phyloP scores from a whole-genome alignment of 2,113 vertebrate species.

The Arvicanthis niloticus region DNA sequence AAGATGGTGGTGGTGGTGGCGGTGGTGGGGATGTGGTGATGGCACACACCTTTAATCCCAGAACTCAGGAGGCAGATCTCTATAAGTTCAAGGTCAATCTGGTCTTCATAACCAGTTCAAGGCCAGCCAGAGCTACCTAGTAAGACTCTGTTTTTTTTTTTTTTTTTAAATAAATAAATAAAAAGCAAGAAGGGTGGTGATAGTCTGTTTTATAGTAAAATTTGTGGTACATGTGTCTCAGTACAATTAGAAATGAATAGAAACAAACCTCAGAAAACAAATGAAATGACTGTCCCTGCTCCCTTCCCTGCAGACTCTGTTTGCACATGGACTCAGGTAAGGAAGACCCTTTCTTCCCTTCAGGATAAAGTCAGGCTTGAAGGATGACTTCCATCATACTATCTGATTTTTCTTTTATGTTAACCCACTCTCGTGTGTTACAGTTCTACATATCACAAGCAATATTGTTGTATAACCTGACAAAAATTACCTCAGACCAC shows the following conservation, averaged over 20 bases:
- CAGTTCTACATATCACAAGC: too few species aligned
- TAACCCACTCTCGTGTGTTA: neutral
- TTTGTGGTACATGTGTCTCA: neutral
- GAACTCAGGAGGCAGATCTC: neutral
- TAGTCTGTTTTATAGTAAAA: neutral
- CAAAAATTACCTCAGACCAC: too few species aligned
- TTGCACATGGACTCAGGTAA: neutral
- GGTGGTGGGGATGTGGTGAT: neutral
- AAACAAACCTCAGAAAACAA: neutral
- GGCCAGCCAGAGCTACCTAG: neutral
- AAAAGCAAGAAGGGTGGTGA: neutral
- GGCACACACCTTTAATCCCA: neutral
- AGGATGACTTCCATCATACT: neutral
- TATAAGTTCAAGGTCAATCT: neutral
- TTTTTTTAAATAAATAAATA: neutral
- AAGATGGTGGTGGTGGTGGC: neutral
- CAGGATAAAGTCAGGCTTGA: constrained; percentile 18
- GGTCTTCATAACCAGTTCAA: too few species aligned
- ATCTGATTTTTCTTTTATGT: neutral
- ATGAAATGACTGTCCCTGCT: neutral
- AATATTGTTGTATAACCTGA: too few species aligned
- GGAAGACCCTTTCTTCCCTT: neutral
- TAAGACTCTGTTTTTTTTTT: neutral
- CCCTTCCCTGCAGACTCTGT: neutral
- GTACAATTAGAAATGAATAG: neutral